These are phyloP conservation scores for Tromatobia lineatoria DNA, from an alignment of 2,888 invertebrate species.

Conservation along the genomic window DNA sequence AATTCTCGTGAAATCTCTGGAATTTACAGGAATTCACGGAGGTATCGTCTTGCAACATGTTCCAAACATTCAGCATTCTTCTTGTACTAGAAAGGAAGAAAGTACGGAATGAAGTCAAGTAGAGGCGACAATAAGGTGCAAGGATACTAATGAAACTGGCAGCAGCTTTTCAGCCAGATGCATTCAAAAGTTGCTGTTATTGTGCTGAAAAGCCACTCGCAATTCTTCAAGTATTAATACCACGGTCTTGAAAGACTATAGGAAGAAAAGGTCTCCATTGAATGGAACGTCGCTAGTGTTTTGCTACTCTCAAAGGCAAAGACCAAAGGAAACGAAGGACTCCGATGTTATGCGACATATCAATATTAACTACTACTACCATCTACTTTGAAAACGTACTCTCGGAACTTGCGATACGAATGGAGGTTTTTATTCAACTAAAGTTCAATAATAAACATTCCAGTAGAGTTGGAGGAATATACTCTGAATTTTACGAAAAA, in stretches of 20 bases:
- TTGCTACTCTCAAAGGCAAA: background rate
- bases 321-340: background rate
- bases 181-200: background rate
- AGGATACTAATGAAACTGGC: background rate
- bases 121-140: background rate
- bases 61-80: background rate
- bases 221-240: background rate
- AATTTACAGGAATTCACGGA: background rate
- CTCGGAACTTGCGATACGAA: too few relatives aligned
- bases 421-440: too few relatives aligned
- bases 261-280: background rate
- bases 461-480: too few relatives aligned
- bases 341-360: background rate
- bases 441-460: too few relatives aligned
- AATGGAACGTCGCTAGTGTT: background rate
- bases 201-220: background rate
- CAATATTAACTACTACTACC: too few relatives aligned
- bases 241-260: background rate
- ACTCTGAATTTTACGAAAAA: too few relatives aligned
- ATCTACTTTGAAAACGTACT: too few relatives aligned
- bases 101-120: background rate
- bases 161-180: background rate
- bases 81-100: background rate
- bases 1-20: background rate
- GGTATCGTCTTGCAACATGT: background rate